Percentiles rank a stretch among this genome's conserved stretches.
Evolutionary conservation across 2,888 invertebrate genomes (phyloP).

Genomic region (Pasiphila rectangulata): DNA sequence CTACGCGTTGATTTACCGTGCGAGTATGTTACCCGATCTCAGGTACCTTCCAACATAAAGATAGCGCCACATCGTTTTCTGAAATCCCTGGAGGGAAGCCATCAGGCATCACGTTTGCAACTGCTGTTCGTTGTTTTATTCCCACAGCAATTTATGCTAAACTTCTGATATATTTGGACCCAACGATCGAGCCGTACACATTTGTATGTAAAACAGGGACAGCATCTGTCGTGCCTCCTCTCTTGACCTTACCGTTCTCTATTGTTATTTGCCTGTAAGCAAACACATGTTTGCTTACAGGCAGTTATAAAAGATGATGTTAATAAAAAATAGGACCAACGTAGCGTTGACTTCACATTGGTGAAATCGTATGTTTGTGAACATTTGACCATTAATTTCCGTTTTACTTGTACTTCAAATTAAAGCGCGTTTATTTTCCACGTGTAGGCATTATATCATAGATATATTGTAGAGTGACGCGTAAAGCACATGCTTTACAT

Average conservation of each 20-base stretch:
- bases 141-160: slow-evolving; percentile 64
- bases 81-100: slow-evolving; percentile 19
- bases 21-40: not conserved
- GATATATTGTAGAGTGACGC: no score
- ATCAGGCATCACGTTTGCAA: slow-evolving; percentile 34
- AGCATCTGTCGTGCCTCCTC: slow-evolving; percentile 48
- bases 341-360: no score
- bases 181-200: slow-evolving; percentile 53
- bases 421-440: no score
- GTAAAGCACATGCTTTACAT: no score
- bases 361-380: no score
- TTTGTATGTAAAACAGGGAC: slow-evolving; percentile 59
- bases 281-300: slow-evolving; percentile 19
- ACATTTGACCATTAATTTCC: no score
- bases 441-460: no score
- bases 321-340: no score
- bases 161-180: slow-evolving; percentile 61
- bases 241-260: slow-evolving; percentile 46
- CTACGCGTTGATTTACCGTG: no score
- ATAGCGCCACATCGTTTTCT: not conserved
- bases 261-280: slow-evolving; percentile 28
- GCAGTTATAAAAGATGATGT: no score
- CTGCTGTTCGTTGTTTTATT: slow-evolving; percentile 46
- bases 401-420: no score
- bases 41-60: no score